phyloP scores from a whole-genome alignment of 2,113 vertebrate species.

The Daubentonia madagascariensis region DNA sequence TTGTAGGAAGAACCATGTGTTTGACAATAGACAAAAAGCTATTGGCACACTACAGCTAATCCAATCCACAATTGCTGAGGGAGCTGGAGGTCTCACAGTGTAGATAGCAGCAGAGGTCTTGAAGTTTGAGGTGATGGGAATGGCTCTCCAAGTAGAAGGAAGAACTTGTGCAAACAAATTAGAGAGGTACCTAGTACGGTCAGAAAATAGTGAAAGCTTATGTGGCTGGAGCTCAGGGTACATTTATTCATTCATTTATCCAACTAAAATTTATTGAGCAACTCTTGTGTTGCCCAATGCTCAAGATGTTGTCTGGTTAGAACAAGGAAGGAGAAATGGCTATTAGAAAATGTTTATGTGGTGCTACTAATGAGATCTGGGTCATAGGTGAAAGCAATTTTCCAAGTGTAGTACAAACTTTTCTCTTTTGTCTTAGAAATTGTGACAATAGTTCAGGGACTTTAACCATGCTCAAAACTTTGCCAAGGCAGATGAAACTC shows the following conservation, averaged over 20 bases:
- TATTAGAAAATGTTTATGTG: not conserved
- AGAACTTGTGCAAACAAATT: not conserved
- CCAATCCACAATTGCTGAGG: not conserved
- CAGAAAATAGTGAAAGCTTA: not conserved
- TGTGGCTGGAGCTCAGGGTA: not conserved
- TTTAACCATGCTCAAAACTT: not conserved
- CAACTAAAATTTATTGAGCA: not conserved
- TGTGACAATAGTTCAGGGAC: not conserved
- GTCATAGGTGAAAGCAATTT: constrained; percentile 55
- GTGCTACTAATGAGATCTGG: constrained; percentile 54
- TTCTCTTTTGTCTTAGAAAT: not conserved
- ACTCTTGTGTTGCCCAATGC: not conserved
- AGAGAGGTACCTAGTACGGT: not conserved
- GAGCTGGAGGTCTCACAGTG: not conserved
- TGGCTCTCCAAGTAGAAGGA: not conserved
- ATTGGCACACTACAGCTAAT: not conserved
- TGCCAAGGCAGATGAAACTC: not conserved
- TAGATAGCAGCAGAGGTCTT: not conserved
- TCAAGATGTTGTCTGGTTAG: not conserved
- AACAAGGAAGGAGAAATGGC: not conserved
- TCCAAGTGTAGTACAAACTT: not conserved
- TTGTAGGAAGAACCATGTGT: too few relatives aligned
- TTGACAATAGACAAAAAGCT: not conserved
- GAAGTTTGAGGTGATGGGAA: not conserved
- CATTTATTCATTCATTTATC: not conserved